Conservation (phyloP, 2,797 vertebrate species). For the Acrocephalus scirpaceus region DNA sequence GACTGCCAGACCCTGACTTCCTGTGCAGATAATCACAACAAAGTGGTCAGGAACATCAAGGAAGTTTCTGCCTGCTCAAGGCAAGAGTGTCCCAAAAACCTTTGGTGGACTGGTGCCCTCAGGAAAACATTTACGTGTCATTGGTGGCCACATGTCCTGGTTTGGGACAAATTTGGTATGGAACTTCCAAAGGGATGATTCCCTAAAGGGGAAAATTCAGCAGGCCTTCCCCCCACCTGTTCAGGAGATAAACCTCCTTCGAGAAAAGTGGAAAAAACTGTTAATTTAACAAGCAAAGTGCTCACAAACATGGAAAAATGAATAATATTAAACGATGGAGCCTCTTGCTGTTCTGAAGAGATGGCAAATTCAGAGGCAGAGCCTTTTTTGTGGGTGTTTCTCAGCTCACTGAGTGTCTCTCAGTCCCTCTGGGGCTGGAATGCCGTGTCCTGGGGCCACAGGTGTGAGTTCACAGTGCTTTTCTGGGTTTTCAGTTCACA, state of each 20-base stretch:
- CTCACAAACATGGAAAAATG: background rate
- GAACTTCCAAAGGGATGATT: background rate
- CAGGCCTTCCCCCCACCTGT: fast-evolving
- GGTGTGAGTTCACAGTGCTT: background rate
- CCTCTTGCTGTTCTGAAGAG: background rate
- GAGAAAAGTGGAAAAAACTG: too few species aligned
- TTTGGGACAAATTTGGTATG: background rate
- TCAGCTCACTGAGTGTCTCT: background rate
- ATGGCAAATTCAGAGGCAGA: background rate
- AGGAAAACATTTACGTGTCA: background rate
- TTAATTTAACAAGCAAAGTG: background rate
- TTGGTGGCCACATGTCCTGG: background rate
- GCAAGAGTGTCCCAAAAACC: background rate
- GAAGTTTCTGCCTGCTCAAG: background rate
- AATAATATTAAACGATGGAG: background rate
- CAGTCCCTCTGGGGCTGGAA: background rate
- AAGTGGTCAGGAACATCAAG: background rate
- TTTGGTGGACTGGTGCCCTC: background rate
- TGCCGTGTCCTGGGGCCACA: background rate
- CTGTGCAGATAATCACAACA: background rate
- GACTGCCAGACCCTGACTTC: background rate
- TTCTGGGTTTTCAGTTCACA: background rate
- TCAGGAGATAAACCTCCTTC: fast-evolving
- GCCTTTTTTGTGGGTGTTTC: background rate
- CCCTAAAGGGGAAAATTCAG: background rate